Conservation (phyloP, 2,113 vertebrate genomes). For the Myodes glareolus region DNA sequence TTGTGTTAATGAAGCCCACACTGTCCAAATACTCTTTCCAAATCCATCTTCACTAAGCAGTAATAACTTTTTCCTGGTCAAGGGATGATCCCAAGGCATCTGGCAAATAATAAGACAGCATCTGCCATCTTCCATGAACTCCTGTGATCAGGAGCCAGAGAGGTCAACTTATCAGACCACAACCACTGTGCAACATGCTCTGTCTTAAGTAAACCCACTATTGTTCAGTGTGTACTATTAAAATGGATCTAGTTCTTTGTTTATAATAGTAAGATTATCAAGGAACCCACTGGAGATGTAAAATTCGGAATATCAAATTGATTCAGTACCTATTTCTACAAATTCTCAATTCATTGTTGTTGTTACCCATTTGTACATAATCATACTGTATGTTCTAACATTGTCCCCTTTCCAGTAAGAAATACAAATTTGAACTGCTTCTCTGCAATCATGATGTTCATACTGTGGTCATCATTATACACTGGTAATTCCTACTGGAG, state of each 20-base stretch:
- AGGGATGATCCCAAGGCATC: neutral
- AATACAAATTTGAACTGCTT: neutral
- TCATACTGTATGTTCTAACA: neutral
- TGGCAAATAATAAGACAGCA: constrained; percentile 38
- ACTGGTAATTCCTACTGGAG: neutral
- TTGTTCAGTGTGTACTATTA: neutral
- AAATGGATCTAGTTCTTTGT: neutral
- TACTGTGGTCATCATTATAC: neutral
- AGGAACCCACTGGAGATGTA: neutral
- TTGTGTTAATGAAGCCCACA: constrained; percentile 73
- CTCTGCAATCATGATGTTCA: neutral
- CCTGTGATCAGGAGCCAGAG: neutral
- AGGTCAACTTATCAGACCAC: neutral
- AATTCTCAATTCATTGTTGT: neutral
- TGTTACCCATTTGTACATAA: neutral
- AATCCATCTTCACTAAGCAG: constrained; percentile 50
- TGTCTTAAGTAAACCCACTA: constrained; percentile 16
- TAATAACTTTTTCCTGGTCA: constrained; percentile 55
- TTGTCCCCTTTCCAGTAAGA: neutral
- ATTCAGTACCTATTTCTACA: neutral
- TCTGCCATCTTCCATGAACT: neutral
- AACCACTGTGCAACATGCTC: neutral
- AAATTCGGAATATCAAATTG: neutral
- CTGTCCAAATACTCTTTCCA: constrained; percentile 68
- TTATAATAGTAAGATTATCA: constrained; percentile 26